A percentile compares a stretch with the other conserved stretches of the same genome.
These are phyloP conservation scores for Drosophila gaucha DNA, from an alignment of 2,888 invertebrate genomes.

Conservation along the genomic window DNA sequence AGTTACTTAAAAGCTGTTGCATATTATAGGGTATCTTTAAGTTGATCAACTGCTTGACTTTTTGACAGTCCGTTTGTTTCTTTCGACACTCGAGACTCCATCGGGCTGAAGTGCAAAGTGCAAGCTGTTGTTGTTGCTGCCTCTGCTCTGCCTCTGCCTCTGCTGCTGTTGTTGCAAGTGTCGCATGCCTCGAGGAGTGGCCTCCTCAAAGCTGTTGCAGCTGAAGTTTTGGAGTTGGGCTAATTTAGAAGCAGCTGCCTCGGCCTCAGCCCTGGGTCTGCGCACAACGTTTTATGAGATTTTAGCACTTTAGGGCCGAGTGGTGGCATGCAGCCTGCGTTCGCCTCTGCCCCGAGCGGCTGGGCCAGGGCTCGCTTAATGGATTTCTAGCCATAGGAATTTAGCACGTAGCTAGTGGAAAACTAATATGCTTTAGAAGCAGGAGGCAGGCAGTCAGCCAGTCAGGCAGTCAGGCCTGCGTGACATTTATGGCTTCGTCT, in stretches of 20 bases:
- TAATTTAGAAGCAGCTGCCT: constrained; percentile 70
- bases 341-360: constrained; percentile 8
- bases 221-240: constrained; percentile 45
- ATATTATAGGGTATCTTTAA: constrained; percentile 19
- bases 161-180: constrained; percentile 48
- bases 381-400: constrained; percentile 72
- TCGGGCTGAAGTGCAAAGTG: constrained; percentile 74
- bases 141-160: constrained; percentile 14
- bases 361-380: constrained; percentile 55
- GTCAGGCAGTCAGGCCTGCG: constrained; percentile 40
- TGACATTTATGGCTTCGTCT: constrained; percentile 76
- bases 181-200: constrained; percentile 53
- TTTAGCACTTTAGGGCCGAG: constrained; percentile 64
- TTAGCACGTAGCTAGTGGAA: constrained; percentile 73
- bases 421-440: constrained; percentile 65
- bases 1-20: not conserved
- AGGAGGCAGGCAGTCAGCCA: not conserved
- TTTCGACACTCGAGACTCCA: constrained; percentile 57
- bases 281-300: constrained; percentile 67
- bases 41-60: not conserved
- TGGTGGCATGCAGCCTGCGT: constrained; percentile 45
- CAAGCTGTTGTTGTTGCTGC: constrained; percentile 46
- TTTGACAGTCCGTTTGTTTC: constrained; percentile 1
- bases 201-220: constrained; percentile 50
- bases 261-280: constrained; percentile 28